Percentiles rank a stretch among this genome's conserved stretches.
These are phyloP conservation scores for Hylaeus volcanicus DNA, from an alignment of 1,140 invertebrate genomes.

Conservation along the genomic window DNA sequence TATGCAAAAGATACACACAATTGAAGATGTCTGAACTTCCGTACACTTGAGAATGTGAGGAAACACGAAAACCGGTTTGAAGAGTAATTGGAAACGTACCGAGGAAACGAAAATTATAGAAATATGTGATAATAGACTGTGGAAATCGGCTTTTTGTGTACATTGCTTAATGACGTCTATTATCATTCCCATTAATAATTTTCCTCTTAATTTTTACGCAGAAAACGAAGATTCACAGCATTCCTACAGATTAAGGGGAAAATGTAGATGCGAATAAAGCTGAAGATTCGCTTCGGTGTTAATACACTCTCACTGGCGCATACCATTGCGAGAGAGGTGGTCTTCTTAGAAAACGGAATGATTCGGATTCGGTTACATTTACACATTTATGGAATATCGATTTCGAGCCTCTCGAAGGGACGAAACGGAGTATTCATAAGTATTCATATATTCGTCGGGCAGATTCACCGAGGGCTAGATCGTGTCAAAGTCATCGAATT, in stretches of 20 bases:
- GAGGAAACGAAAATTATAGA: neutral
- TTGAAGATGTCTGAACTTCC: neutral
- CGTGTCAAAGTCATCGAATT: slow-evolving; percentile 30
- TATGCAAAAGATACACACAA: neutral
- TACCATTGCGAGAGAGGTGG: slow-evolving; percentile 3
- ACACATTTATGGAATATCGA: slow-evolving; percentile 79
- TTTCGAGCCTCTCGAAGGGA: slow-evolving; percentile 51
- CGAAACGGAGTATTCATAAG: slow-evolving; percentile 18
- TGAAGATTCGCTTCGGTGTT: slow-evolving; percentile 18
- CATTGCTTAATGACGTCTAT: too few species aligned
- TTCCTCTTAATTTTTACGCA: too few species aligned
- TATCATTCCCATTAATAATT: too few species aligned
- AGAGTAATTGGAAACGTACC: too few species aligned
- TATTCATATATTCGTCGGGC: slow-evolving; percentile 56
- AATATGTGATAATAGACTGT: neutral
- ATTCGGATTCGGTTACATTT: slow-evolving; percentile 72
- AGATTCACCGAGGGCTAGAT: slow-evolving; percentile 38
- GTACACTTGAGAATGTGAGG: neutral
- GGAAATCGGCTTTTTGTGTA: too few species aligned
- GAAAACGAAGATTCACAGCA: neutral
- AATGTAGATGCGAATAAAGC: slow-evolving; percentile 14
- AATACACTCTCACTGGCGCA: slow-evolving; percentile 32
- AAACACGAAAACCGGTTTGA: slow-evolving; percentile 3
- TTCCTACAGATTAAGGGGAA: neutral
- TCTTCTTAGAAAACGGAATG: slow-evolving; percentile 52